A percentile compares a stretch with the other conserved stretches of the same genome.
Conservation (phyloP, 2,113 vertebrate species). For the Silurus glanis region DNA sequence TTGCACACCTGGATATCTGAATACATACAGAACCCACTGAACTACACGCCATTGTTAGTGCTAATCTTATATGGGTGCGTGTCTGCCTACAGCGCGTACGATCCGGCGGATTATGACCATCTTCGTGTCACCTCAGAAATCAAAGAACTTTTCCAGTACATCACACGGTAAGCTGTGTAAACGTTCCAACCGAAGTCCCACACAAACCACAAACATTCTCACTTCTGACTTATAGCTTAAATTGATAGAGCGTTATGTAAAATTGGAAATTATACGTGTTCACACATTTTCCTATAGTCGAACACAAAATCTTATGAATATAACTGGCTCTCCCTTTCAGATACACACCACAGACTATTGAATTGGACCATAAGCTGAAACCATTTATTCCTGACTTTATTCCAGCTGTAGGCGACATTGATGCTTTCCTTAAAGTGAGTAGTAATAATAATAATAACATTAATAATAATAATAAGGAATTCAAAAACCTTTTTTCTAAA, state of each 20-base stretch:
- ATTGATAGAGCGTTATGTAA: not conserved
- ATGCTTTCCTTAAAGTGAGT: constrained; percentile 92
- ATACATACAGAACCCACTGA: not conserved
- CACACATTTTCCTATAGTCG: not conserved
- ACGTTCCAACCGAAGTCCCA: not conserved
- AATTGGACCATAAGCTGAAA: constrained; percentile 89
- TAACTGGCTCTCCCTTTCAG: constrained; percentile 61
- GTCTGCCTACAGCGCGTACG: constrained; percentile 74
- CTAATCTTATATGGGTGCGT: not conserved
- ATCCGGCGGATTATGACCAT: constrained; percentile 84
- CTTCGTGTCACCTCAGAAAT: constrained; percentile 86
- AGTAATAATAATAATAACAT: not conserved
- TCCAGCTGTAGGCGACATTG: constrained; percentile 95
- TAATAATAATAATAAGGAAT: not conserved
- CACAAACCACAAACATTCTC: not conserved
- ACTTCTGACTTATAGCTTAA: not conserved
- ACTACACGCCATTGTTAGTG: not conserved
- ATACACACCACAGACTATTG: constrained; percentile 82
- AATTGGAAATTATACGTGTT: not conserved
- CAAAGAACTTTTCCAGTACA: constrained; percentile 93
- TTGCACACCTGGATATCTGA: not conserved
- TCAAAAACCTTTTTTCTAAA: not conserved
- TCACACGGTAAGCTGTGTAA: constrained; percentile 76
- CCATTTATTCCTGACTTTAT: constrained; percentile 98
- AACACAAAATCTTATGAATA: not conserved